A percentile compares a stretch with the other conserved stretches of the same genome.
Conservation (phyloP, 2,797 vertebrate species). For the Perodicticus potto region DNA sequence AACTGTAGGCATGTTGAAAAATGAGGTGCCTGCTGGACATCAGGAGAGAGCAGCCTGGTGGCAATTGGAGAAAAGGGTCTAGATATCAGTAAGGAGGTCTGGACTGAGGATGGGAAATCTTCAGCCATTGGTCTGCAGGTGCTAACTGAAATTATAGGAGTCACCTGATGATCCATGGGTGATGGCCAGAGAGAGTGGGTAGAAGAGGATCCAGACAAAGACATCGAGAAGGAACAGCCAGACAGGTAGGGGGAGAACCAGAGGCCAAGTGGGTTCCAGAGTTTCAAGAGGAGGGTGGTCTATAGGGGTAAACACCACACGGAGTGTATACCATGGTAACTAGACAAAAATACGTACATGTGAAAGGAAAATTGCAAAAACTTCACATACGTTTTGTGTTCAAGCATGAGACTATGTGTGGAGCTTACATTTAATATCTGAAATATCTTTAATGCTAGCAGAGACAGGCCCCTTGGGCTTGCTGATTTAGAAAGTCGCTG, state of each 20-base stretch:
- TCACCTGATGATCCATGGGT: not conserved
- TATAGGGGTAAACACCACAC: not conserved
- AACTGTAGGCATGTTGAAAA: not conserved
- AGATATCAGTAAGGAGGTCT: not conserved
- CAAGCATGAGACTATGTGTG: not conserved
- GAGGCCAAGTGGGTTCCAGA: not conserved
- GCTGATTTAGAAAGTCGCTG: not conserved
- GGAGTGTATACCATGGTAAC: not conserved
- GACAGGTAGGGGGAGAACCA: not conserved
- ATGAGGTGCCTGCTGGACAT: not conserved
- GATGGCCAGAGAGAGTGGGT: not conserved
- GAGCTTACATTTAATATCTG: not conserved
- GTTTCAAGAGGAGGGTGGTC: not conserved
- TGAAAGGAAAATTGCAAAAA: not conserved
- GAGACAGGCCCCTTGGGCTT: not conserved
- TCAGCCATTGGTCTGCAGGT: not conserved
- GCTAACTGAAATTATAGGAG: not conserved
- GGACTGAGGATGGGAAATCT: not conserved
- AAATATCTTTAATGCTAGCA: not conserved
- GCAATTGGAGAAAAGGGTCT: not conserved
- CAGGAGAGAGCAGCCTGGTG: not conserved
- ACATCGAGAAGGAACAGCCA: not conserved
- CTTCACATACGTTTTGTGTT: not conserved
- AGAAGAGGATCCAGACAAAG: not conserved
- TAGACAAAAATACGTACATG: not conserved